Percentiles rank a stretch among this genome's conserved stretches.
These are phyloP conservation scores for Ascaphus truei DNA, from an alignment of 2,113 vertebrate genomes.

Conservation along the genomic window DNA sequence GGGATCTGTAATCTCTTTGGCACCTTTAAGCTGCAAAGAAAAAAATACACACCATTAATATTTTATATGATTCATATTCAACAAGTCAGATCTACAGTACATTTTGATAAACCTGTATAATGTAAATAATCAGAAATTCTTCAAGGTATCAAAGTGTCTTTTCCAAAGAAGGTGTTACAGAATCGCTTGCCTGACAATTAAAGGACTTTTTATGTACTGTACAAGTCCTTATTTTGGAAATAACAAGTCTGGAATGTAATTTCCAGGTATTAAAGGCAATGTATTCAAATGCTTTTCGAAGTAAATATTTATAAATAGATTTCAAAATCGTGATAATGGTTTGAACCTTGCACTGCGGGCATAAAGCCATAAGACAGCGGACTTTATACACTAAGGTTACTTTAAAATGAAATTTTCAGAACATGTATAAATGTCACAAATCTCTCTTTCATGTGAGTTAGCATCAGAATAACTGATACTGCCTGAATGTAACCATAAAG, in stretches of 20 bases:
- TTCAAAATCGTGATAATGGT: constrained; percentile 60
- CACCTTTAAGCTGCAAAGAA: constrained; percentile 64
- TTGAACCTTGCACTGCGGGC: constrained; percentile 55
- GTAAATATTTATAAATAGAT: constrained; percentile 50
- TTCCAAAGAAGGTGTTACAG: too few species aligned
- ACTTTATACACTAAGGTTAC: constrained; percentile 23
- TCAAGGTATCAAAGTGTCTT: background rate
- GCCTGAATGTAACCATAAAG: too few species aligned
- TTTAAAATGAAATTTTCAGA: too few species aligned
- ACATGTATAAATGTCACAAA: too few species aligned
- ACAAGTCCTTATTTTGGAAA: constrained; percentile 62
- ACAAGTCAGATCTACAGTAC: too few species aligned
- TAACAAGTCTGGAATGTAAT: constrained; percentile 58
- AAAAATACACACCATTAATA: constrained; percentile 42
- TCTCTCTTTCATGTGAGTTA: too few species aligned
- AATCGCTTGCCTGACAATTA: background rate
- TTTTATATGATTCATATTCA: too few species aligned
- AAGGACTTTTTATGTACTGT: background rate
- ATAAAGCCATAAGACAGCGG: constrained; percentile 50
- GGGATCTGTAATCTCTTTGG: constrained; percentile 71
- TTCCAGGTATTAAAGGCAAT: constrained; percentile 55
- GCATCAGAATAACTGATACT: too few species aligned
- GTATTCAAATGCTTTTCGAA: background rate
- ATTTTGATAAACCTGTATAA: too few species aligned
- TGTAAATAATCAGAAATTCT: too few species aligned